Base-by-base conservation (phyloP, 2,888 invertebrate genomes). In the Gymnoscelis rufifasciata region DNA sequence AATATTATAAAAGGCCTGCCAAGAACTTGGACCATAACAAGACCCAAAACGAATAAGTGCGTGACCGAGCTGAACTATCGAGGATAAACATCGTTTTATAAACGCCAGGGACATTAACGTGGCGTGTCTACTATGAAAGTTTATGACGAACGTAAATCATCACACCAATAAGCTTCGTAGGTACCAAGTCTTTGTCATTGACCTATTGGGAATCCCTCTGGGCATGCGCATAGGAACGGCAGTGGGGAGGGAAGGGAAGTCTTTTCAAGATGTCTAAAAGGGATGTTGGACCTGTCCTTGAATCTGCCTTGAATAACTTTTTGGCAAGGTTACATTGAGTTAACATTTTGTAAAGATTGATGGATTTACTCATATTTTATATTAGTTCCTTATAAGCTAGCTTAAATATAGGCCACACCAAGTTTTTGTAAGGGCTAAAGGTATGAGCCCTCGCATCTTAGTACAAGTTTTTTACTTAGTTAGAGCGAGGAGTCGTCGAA, bases 261-360 rank as follows among this genome's bases (percentile, higher is more conserved):
- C 54, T 60, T 66, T 50, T 45, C 61, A 65, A 66, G 67, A 51
- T 47, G 52, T 49, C 42, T 71, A 64, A 64, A 65, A 65, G 59
- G 69, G 70, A 54, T 57, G 68, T 62, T 60, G 56, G 52, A 54
- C 41, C 50, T 60, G 79, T 71, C 81, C 81, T 82, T 81, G 76
- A 78, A 71, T n/a, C n/a, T 19, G 19, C 19, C 19, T 19, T 19
- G 19, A 19, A 64, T 59, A 62, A 56, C 66, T 59, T 68, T 72
- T 75, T 64, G 61, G 66, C 74, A 75, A 79, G 74, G 74, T 76
- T 76, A 72, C 56, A 62, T 55, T 45, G 59, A 54, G 62, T 31
- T 8, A 13, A 8, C 11, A 31, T 19, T 19, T 19, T 19, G 19
- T 19, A 19, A 19, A n/a, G n/a, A n/a, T n/a, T n/a, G n/a, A n/a